These are phyloP conservation scores for Chamaedrilus cognettii DNA, from an alignment of 2,888 invertebrate species.

Conservation along the genomic window DNA sequence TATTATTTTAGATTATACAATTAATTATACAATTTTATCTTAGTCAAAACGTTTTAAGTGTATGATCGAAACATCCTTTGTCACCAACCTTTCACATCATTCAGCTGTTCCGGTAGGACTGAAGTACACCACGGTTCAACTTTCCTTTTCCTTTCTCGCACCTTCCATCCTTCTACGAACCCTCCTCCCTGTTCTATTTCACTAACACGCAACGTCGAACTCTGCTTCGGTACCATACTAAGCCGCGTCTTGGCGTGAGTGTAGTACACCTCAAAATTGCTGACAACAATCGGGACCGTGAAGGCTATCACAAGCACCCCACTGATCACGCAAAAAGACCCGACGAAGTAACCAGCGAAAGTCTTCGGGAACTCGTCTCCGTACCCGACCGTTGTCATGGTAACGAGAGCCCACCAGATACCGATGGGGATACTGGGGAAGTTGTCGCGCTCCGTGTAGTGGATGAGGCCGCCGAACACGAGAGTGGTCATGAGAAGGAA, in stretches of 20 bases:
- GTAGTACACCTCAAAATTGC: conserved; percentile 57
- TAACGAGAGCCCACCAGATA: conserved; percentile 59
- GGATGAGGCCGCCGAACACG: conserved; percentile 58
- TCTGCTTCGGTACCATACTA: too few relatives aligned
- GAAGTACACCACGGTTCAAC: too few relatives aligned
- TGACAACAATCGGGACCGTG: conserved; percentile 58
- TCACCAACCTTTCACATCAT: too few relatives aligned
- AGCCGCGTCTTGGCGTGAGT: conserved; percentile 55
- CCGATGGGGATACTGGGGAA: conserved; percentile 57
- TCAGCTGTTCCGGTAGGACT: too few relatives aligned
- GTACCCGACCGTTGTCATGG: conserved; percentile 59
- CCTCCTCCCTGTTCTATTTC: too few relatives aligned
- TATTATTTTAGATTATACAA: too few relatives aligned
- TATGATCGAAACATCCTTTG: too few relatives aligned
- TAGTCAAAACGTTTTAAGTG: too few relatives aligned
- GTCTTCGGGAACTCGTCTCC: conserved; percentile 53
- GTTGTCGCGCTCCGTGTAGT: conserved; percentile 56
- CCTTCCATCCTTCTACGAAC: too few relatives aligned
- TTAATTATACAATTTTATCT: too few relatives aligned
- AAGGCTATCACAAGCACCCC: conserved; percentile 58
- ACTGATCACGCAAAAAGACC: conserved; percentile 54
- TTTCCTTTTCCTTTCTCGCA: too few relatives aligned
- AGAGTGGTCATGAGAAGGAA: conserved; percentile 58
- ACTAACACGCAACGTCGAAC: too few relatives aligned
- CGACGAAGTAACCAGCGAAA: conserved; percentile 50